Conservation (phyloP, 2,888 invertebrate genomes). For the Proisotoma minuta region DNA sequence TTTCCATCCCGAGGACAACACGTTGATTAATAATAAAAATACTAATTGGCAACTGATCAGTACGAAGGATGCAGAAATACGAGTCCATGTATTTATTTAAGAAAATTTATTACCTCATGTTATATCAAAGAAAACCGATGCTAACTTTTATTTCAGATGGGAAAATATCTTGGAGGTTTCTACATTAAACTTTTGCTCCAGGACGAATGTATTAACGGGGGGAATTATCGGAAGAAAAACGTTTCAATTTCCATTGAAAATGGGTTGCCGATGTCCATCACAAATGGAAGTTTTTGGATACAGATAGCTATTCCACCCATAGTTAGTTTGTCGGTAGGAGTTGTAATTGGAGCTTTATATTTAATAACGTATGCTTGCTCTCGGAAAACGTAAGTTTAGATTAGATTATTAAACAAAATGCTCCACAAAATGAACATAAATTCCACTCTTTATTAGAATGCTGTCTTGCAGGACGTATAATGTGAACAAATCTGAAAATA, state of each 20-base stretch:
- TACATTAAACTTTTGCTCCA: not conserved
- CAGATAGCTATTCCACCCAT: not conserved
- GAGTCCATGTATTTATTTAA: not conserved
- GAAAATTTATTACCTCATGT: not conserved
- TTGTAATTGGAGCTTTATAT: not conserved
- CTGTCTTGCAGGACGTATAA: slow-evolving; percentile 1
- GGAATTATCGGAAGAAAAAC: not conserved
- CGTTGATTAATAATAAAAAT: too few species aligned
- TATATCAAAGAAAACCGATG: not conserved
- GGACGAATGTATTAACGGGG: slow-evolving; percentile 2
- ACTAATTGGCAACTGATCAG: too few species aligned
- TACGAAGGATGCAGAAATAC: not conserved
- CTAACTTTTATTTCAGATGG: not conserved
- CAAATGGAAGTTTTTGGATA: slow-evolving; percentile 5
- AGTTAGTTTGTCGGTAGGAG: not conserved
- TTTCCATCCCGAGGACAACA: too few species aligned
- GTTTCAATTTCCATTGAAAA: not conserved
- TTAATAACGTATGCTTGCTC: not conserved
- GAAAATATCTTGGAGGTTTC: slow-evolving; percentile 1
- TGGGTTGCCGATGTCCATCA: not conserved
- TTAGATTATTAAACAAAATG: not conserved
- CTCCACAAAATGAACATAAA: not conserved
- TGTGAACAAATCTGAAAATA: not conserved
- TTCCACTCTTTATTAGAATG: not conserved
- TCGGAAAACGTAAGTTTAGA: not conserved